A percentile compares a stretch with the other conserved stretches of the same genome.
Conservation (phyloP, 2,888 invertebrate genomes). For the Drepana falcataria region DNA sequence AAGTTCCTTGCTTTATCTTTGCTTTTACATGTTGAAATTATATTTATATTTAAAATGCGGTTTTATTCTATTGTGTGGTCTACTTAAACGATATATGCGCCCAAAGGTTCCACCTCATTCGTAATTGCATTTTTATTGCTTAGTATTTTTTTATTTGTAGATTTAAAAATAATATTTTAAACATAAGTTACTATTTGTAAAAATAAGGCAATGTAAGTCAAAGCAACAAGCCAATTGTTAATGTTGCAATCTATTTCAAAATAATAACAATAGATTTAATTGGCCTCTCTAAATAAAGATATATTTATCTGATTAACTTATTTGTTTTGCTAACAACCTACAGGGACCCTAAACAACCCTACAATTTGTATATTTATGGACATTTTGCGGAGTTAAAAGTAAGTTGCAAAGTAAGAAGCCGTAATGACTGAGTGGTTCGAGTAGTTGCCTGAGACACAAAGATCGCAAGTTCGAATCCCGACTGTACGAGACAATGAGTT, state of each 20-base stretch:
- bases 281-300: conserved; percentile 74
- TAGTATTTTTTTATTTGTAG: conserved; percentile 45
- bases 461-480: too few species aligned
- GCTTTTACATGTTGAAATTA: too few species aligned
- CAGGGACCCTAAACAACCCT: too few species aligned
- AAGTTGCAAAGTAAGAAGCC: too few species aligned
- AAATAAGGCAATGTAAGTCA: conserved; percentile 41
- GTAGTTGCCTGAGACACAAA: too few species aligned
- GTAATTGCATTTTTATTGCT: conserved; percentile 57
- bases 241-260: conserved; percentile 52
- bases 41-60: too few species aligned
- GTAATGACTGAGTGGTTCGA: too few species aligned
- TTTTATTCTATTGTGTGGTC: conserved; percentile 19
- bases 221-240: conserved; percentile 49
- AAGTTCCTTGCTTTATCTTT: too few species aligned
- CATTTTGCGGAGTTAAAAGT: too few species aligned
- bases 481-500: too few species aligned
- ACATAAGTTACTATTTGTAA: conserved; percentile 46
- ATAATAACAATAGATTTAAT: conserved; percentile 56
- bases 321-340: conserved; percentile 1
- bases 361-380: too few species aligned
- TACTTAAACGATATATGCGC: conserved; percentile 21
- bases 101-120: conserved; percentile 55
- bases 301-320: conserved; percentile 55
- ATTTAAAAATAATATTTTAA: conserved; percentile 40